A percentile compares a stretch with the other conserved stretches of the same genome.
Evolutionary conservation across 35 echinoderm and acorn worm genomes (phyloP).

Genomic region (Heliocidaris erythrogramma): DNA sequence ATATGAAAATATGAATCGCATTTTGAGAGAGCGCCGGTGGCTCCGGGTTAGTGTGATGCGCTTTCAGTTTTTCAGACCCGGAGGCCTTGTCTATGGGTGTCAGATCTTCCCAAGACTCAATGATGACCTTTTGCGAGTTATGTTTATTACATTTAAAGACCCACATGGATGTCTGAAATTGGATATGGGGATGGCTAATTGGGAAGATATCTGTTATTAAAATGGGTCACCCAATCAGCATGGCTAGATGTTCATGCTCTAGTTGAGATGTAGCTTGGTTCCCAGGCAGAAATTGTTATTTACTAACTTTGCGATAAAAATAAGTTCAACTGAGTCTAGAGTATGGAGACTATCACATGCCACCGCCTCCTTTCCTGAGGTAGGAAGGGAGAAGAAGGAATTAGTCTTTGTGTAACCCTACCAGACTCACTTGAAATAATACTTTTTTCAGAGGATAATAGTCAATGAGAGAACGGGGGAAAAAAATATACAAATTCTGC

Average conservation of each 20-base stretch:
- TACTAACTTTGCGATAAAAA: not conserved
- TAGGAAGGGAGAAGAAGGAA: no score
- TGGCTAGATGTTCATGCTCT: not conserved
- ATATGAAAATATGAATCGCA: not conserved
- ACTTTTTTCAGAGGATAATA: no score
- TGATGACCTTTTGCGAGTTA: not conserved
- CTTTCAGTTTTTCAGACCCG: not conserved
- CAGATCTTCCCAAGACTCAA: not conserved
- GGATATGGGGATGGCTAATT: constrained; percentile 9
- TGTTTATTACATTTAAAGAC: not conserved
- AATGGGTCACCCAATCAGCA: not conserved
- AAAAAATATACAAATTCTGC: no score
- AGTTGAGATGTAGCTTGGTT: not conserved
- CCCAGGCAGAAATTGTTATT: not conserved
- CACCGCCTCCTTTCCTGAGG: not conserved
- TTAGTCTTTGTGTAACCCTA: no score
- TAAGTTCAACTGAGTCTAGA: not conserved
- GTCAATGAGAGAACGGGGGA: no score
- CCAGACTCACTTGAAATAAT: no score
- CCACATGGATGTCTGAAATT: not conserved
- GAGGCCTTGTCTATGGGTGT: not conserved
- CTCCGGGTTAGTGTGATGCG: not conserved
- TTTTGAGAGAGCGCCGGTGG: not conserved
- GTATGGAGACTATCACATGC: not conserved
- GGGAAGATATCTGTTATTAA: constrained; percentile 11